phyloP scores from a whole-genome alignment of 2,888 invertebrate species.

The Conomelus anceps region DNA sequence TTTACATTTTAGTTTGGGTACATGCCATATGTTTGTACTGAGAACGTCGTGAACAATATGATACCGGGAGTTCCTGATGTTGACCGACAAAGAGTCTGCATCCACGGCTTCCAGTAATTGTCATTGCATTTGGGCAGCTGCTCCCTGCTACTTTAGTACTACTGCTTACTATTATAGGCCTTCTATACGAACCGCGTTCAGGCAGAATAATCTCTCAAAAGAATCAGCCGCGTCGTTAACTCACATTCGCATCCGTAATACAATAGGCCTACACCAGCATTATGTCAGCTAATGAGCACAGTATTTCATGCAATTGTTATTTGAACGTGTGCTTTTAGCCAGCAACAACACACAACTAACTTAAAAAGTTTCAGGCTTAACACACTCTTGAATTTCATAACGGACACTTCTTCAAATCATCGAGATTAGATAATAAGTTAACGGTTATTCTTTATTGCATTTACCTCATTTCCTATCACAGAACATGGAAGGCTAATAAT shows the following conservation, averaged over 20 bases:
- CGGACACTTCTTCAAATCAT: background rate
- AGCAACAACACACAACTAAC: background rate
- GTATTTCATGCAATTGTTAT: background rate
- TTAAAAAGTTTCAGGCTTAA: background rate
- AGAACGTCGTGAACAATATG: background rate
- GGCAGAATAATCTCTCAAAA: background rate
- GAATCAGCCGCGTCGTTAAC: background rate
- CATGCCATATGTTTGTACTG: background rate
- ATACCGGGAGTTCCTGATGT: background rate
- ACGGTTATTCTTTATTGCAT: background rate
- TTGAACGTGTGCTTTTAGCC: background rate
- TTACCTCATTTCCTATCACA: no score
- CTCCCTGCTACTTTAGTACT: no score
- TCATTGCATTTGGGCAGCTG: background rate
- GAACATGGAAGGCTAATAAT: no score
- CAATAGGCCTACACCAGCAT: no score
- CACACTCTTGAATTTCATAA: background rate
- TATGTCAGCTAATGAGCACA: background rate
- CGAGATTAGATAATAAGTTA: background rate
- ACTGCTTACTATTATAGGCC: no score
- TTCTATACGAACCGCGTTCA: no score
- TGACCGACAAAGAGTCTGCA: background rate
- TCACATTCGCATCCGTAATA: no score
- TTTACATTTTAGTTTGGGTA: no score
- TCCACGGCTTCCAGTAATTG: background rate